These are phyloP conservation scores for Sebastes goodei DNA, from an alignment of 2,797 vertebrate genomes.

Conservation along the genomic window DNA sequence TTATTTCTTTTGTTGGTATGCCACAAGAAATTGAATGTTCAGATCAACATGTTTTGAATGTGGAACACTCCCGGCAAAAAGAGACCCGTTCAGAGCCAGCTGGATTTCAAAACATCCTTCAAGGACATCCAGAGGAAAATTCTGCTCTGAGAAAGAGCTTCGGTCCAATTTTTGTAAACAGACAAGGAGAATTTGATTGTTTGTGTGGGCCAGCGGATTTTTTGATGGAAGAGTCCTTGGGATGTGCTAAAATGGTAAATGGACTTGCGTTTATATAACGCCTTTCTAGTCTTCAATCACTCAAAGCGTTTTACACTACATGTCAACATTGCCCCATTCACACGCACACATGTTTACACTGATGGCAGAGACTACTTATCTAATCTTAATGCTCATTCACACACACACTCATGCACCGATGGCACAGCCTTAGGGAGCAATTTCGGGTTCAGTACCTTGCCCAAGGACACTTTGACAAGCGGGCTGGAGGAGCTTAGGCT, in stretches of 20 bases:
- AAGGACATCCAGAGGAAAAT: not conserved
- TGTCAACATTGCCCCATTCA: not conserved
- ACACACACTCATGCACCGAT: not conserved
- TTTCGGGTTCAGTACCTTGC: not conserved
- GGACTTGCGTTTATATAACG: not conserved
- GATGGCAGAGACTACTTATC: not conserved
- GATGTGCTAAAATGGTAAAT: not conserved
- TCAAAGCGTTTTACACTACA: not conserved
- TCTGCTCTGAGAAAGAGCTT: not conserved
- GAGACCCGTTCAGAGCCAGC: not conserved
- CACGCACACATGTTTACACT: not conserved
- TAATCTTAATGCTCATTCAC: not conserved
- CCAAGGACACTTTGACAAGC: not conserved
- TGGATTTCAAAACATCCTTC: not conserved
- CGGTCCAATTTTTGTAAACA: not conserved
- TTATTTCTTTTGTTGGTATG: not conserved
- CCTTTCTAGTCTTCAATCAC: not conserved
- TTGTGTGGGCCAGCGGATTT: not conserved
- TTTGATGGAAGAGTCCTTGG: not conserved
- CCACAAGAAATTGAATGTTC: not conserved
- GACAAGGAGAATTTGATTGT: not conserved
- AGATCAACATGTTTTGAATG: not conserved
- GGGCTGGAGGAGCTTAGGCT: not conserved
- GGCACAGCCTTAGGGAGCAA: not conserved
- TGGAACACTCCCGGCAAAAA: not conserved